Conservation (phyloP, 2,888 invertebrate genomes). For the Amblyjoppa proteus region DNA sequence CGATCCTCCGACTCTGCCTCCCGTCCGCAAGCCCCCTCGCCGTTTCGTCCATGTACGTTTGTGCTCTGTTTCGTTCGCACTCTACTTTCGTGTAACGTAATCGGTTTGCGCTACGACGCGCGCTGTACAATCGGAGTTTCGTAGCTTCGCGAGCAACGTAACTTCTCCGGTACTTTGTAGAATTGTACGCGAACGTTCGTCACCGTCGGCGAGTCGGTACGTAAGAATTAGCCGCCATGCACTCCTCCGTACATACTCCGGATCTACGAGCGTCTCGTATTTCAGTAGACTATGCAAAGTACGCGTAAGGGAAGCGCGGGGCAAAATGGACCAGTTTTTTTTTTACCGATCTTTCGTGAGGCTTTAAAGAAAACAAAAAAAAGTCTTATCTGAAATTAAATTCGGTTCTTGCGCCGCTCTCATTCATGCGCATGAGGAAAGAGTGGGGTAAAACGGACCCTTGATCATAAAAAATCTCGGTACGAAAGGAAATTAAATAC, state of each 20-base stretch:
- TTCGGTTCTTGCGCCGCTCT: too few species aligned
- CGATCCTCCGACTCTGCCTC: conserved; percentile 54
- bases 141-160: conserved; percentile 8
- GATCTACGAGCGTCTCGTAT: background rate
- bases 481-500: too few species aligned
- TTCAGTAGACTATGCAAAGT: too few species aligned
- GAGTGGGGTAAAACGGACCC: too few species aligned
- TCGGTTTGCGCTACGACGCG: conserved; percentile 25
- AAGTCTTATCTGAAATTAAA: too few species aligned
- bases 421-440: too few species aligned
- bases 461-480: too few species aligned
- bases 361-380: too few species aligned
- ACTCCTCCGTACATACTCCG: background rate
- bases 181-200: background rate
- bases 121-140: conserved; percentile 10
- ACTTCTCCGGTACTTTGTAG: conserved; percentile 22
- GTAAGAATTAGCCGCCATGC: background rate
- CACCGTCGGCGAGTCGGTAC: background rate
- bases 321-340: too few species aligned
- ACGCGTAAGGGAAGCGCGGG: too few species aligned
- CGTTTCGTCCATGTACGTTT: background rate
- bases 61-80: conserved; percentile 6
- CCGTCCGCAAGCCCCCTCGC: conserved; percentile 14
- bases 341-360: too few species aligned
- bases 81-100: conserved; percentile 32